Evolutionary conservation across 2,888 invertebrate genomes (phyloP), one percentile per base, ranked within the genome.

Genomic region (Marasmarcha lunaedactyla): DNA sequence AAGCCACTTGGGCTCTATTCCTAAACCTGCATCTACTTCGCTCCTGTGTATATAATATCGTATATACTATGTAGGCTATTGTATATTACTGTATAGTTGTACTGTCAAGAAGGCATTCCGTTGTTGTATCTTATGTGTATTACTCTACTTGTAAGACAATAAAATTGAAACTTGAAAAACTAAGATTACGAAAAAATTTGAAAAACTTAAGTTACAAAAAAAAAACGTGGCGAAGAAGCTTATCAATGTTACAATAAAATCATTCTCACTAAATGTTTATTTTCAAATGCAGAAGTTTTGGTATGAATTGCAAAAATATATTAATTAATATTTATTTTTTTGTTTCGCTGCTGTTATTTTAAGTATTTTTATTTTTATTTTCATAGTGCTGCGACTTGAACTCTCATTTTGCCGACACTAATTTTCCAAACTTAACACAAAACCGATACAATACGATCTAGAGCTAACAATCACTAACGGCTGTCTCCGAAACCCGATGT

Each of bases 31-130:
- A 20, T 20, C 20, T 7, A 20, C 20, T 3, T 20, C 20, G 20
- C 20, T 5, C 7, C 7, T 55, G 55, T 59, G 63, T 54, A 58
- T 45, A 45, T 40, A 46, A 51, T 30, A 30, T n/a, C 20, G 30
- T 30, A 30, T 30, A 30, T 30, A 30, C 30, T 77, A 78, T 44
- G 65, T 76, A 79, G 67, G 72, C 70, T 83, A 83, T 79, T 77
- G 78, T 63, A 60, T 30, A 30, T 30, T 30, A 30, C 11, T 30
- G 30, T n/a, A 71, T 66, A 78, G 66, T 84, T 84, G 84, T 84
- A 84, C 84, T 84, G 84, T 77, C 54, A 58, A 55, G 64, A 84
- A 84, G 84, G 84, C 84, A 84, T 81, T 63, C 74, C 78, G 84
- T 84, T 84, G 62, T 62, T 71, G 64, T 57, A 64, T 63, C 58